Evolutionary conservation across 1,140 invertebrate genomes (phyloP), one percentile per base, ranked within the genome.

Genomic region (Paraescarpia echinospica): DNA sequence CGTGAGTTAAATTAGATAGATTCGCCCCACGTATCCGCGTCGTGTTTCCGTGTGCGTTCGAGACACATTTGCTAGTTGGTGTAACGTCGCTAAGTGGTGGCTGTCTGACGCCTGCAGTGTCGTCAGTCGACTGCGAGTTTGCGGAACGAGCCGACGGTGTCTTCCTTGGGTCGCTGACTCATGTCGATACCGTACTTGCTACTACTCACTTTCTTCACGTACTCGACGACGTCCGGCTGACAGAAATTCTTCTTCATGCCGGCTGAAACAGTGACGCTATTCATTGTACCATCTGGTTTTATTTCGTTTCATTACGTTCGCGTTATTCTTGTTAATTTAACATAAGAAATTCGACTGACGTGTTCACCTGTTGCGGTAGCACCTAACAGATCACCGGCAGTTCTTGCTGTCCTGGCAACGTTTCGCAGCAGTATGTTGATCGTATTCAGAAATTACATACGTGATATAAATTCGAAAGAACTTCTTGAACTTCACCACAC

Each of bases 81-180:
- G 18, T 77, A 77, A 31, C 0, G 27, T 27, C 22, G 12, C 59
- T 1, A 18, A 77, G 59, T 77, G 59, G 4, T 0, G 2, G 22
- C 59, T 0, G 59, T 77, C 59, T 77, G 12, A 77, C 59, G 14
- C 2, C 59, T 6, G 22, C 59, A 41, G 41, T 41, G 59, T 27
- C 22, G 59, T 77, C 22, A 77, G 27, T 77, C 59, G 90, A 92
- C 92, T 90, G 91, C 91, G 22, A 93, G 92, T 77, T 93, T 93
- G 22, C 92, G 92, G 89, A 93, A 93, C 1, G 93, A 93, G 34
- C 35, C 90, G 34, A 91, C 51, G 2, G 90, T 33, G 27, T 35
- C 41, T 1, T 89, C 77, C 31, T 89, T 91, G 34, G 92, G 59
- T 88, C 41, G 41, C 48, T 92, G 90, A 27, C 27, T 35, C 31